phyloP scores from a whole-genome alignment of 2,888 invertebrate genomes.

The Altica lythri region DNA sequence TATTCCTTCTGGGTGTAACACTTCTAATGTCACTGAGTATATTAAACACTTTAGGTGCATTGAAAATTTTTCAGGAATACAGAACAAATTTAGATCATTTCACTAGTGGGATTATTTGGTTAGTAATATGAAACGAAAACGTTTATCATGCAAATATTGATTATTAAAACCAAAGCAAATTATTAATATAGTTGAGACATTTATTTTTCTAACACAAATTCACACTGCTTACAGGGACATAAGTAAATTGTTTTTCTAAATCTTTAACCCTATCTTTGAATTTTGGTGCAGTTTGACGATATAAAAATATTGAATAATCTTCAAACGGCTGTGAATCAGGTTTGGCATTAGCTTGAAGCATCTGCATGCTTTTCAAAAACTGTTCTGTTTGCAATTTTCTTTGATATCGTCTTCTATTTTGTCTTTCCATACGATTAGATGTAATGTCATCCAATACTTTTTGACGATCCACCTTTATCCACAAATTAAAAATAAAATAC shows the following conservation, averaged over 20 bases:
- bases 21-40: too few relatives aligned
- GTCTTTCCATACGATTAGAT: constrained; percentile 67
- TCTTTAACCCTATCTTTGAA: constrained; percentile 85
- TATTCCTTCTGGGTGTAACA: too few relatives aligned
- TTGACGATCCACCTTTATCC: constrained; percentile 71
- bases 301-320: constrained; percentile 84
- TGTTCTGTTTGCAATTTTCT: constrained; percentile 80
- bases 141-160: too few relatives aligned
- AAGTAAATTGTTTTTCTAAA: constrained; percentile 74
- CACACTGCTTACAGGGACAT: constrained; percentile 66
- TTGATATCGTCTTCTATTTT: constrained; percentile 66
- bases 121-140: too few relatives aligned
- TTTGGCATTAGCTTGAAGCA: constrained; percentile 79
- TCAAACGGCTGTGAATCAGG: constrained; percentile 70
- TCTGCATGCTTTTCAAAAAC: constrained; percentile 83
- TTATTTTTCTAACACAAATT: too few relatives aligned
- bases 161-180: too few relatives aligned
- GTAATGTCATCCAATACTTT: constrained; percentile 76
- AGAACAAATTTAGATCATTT: too few relatives aligned
- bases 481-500: constrained; percentile 8
- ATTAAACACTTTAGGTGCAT: too few relatives aligned
- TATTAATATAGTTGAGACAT: too few relatives aligned
- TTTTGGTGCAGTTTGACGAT: constrained; percentile 82
- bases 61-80: too few relatives aligned
- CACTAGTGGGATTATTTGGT: too few relatives aligned